Evolutionary conservation across 1,140 invertebrate species (phyloP).

Genomic region (Eubasilissa regina): DNA sequence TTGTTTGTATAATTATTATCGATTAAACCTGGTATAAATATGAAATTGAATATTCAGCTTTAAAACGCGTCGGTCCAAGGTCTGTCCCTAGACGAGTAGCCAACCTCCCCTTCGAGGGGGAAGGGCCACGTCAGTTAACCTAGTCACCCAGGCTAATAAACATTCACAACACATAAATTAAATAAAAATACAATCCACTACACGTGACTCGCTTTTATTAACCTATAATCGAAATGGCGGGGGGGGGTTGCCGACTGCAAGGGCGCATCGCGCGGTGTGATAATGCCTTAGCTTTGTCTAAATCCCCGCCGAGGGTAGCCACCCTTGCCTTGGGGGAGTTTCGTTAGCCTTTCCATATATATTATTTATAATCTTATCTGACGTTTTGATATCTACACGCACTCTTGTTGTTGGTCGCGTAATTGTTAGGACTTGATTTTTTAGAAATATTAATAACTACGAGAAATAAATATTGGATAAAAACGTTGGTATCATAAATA

Average conservation of each 20-base stretch:
- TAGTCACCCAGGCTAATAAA: conserved; percentile 50
- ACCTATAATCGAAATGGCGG: conserved; percentile 56
- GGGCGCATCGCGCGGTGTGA: conserved; percentile 21
- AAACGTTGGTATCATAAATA: too few species aligned
- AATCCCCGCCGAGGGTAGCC: not conserved
- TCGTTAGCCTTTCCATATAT: conserved; percentile 3
- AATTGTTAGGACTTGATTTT: not conserved
- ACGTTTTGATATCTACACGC: not conserved
- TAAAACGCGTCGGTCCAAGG: too few species aligned
- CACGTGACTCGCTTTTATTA: conserved; percentile 59
- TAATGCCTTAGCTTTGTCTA: conserved; percentile 33
- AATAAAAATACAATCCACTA: conserved; percentile 59
- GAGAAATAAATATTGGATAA: too few species aligned
- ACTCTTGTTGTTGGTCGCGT: not conserved
- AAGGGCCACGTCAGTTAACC: conserved; percentile 10
- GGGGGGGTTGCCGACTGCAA: not conserved
- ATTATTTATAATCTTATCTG: conserved; percentile 36
- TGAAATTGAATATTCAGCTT: too few species aligned
- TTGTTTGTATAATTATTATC: too few species aligned
- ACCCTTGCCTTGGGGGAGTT: not conserved
- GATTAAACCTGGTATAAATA: too few species aligned
- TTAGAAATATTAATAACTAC: too few species aligned
- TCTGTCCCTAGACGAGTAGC: too few species aligned
- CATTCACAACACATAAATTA: conserved; percentile 59
- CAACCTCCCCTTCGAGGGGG: too few species aligned